Base-by-base conservation (phyloP, 2,888 invertebrate species). In the Lucinisca nassula region DNA sequence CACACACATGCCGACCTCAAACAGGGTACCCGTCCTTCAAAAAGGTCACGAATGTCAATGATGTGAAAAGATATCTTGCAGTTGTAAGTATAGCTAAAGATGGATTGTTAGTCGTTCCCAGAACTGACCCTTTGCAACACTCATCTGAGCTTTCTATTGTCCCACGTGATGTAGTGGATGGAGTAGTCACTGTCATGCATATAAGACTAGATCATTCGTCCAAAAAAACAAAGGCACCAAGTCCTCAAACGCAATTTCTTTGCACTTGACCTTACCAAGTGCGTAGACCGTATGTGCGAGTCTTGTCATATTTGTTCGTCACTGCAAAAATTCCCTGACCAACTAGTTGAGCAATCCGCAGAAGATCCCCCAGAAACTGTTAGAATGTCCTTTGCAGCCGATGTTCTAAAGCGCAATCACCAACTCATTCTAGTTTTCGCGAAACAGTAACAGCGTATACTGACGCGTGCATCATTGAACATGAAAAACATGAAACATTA, bases 381-480 rank as follows among this genome's bases (percentile, higher is more conserved):
- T 27, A 88, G 91, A 6, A 51, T 85, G 0, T 75, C 82, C 12
- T 93, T 92, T 79, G 92, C 92, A 0, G 92, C 91, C 10, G 93
- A 94, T 67, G 87, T 94, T 1, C 35, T 92, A 1, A 89, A 85
- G 72, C 87, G 82, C 12, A 79, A 89, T 8, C 61, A 88, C 24
- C 93, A 93, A 72, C 32, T 80, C 0, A 87, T 93, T 32, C 70
- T 89, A 0, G 78, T 88, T 6, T 88, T 6, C 49, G 89, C 40
- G 88, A 91, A 81, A 79, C 86, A 0, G 83, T 87, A 0, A 86
- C 86, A 6, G 85, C 90, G 0, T 83, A 79, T 38, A 86, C 86
- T 8, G 1, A 40, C 17, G 76, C 80, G 0, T 79, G 82, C 40
- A 30, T 90, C 0, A 85, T 88, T 8, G 4, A 37, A 1, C 82